Percentiles rank a stretch among this genome's conserved stretches.
Conservation (phyloP, 2,113 vertebrate species). For the Halcyon senegalensis region DNA sequence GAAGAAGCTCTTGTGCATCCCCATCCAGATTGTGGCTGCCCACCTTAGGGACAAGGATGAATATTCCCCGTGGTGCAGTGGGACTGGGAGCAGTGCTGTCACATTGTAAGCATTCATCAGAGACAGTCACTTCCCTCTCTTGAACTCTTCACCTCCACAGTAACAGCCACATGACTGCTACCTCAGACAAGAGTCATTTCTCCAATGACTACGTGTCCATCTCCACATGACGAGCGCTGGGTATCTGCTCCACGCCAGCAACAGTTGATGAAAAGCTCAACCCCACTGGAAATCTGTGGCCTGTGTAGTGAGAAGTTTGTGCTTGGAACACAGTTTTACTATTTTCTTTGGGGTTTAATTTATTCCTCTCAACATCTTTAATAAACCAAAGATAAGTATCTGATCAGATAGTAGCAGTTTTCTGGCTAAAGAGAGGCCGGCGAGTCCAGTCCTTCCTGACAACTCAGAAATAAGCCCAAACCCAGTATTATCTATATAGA, state of each 20-base stretch:
- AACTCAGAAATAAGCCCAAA: neutral
- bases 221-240: neutral
- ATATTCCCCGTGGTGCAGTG: rapidly evolving
- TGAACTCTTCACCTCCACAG: neutral
- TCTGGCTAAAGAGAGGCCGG: neutral
- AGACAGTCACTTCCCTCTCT: neutral
- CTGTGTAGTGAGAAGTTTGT: rapidly evolving
- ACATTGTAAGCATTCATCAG: neutral
- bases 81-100: neutral
- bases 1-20: neutral
- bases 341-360: neutral
- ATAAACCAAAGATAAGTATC: neutral
- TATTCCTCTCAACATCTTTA: neutral
- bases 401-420: neutral
- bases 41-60: rapidly evolving
- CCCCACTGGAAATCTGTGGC: rapidly evolving
- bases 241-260: neutral
- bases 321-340: rapidly evolving
- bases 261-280: neutral
- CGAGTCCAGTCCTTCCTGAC: rapidly evolving
- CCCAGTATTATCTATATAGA: rapidly evolving
- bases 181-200: neutral
- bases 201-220: rapidly evolving
- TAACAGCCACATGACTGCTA: neutral
- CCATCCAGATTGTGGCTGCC: neutral